These are phyloP conservation scores for Oreochromis niloticus DNA, from an alignment of 2,113 vertebrate species.

Conservation along the genomic window DNA sequence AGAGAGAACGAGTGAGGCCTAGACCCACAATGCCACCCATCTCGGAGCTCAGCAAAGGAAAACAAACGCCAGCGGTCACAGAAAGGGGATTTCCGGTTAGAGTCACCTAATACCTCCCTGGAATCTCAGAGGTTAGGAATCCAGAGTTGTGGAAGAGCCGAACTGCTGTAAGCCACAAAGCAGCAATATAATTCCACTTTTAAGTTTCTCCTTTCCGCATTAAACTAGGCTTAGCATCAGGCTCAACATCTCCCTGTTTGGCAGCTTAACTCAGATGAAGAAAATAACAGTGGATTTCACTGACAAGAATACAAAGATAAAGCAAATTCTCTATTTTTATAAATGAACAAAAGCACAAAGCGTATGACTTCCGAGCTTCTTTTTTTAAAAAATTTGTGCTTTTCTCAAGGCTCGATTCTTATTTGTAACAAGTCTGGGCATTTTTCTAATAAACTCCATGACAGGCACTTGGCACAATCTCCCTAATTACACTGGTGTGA, in stretches of 20 bases:
- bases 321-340: constrained; percentile 24
- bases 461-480: constrained; percentile 3
- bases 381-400: neutral
- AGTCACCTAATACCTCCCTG: constrained; percentile 66
- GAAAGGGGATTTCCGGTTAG: constrained; percentile 66
- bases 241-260: neutral
- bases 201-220: constrained; percentile 41
- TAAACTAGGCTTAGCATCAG: constrained; percentile 25
- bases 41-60: constrained; percentile 59
- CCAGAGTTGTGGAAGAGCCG: constrained; percentile 32
- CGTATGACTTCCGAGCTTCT: neutral
- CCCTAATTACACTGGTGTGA: neutral
- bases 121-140: constrained; percentile 62
- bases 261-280: constrained; percentile 12
- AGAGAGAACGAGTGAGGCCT: constrained; percentile 51
- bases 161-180: constrained; percentile 34
- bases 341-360: constrained; percentile 20
- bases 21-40: constrained; percentile 66
- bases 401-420: constrained; percentile 2
- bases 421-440: neutral
- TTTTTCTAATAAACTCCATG: neutral
- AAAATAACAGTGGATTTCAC: constrained; percentile 39
- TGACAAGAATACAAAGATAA: constrained; percentile 40
- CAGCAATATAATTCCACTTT: constrained; percentile 34
- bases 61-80: constrained; percentile 64